Conservation (phyloP, 2,113 vertebrate species). For the Psilopogon haemacephalus region DNA sequence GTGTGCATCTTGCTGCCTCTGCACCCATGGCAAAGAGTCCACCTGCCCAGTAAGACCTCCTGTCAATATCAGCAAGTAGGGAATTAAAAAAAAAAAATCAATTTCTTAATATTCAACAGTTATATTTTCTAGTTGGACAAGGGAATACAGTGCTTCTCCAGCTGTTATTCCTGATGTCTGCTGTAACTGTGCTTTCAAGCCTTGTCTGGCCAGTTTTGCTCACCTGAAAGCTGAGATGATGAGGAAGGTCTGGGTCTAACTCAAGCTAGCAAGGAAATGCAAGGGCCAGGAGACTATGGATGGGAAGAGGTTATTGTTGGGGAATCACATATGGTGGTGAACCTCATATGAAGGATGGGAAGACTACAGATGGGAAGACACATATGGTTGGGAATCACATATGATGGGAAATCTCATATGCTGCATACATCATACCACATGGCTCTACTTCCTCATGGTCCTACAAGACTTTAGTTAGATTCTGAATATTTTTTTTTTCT, state of each 20-base stretch:
- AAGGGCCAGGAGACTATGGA: too few species aligned
- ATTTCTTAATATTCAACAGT: background rate
- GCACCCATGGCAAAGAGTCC: fast-evolving
- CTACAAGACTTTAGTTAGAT: background rate
- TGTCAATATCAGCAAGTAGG: background rate
- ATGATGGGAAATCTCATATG: background rate
- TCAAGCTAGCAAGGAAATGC: too few species aligned
- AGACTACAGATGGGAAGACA: too few species aligned
- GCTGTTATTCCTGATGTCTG: background rate
- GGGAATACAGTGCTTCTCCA: background rate
- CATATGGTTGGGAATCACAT: background rate
- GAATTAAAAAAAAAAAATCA: background rate
- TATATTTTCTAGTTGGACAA: background rate
- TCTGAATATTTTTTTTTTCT: background rate
- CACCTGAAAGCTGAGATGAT: too few species aligned
- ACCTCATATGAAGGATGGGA: background rate
- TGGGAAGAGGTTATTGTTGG: background rate
- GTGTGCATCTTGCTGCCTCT: too few species aligned
- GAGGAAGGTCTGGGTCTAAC: too few species aligned
- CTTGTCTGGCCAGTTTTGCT: too few species aligned
- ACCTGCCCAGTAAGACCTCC: background rate
- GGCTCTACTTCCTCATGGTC: background rate
- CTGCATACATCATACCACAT: background rate
- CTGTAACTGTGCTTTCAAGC: too few species aligned
- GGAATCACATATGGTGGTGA: background rate